A percentile compares a stretch with the other conserved stretches of the same genome.
phyloP scores from a whole-genome alignment of 2,113 vertebrate genomes.

The Uria aalge region DNA sequence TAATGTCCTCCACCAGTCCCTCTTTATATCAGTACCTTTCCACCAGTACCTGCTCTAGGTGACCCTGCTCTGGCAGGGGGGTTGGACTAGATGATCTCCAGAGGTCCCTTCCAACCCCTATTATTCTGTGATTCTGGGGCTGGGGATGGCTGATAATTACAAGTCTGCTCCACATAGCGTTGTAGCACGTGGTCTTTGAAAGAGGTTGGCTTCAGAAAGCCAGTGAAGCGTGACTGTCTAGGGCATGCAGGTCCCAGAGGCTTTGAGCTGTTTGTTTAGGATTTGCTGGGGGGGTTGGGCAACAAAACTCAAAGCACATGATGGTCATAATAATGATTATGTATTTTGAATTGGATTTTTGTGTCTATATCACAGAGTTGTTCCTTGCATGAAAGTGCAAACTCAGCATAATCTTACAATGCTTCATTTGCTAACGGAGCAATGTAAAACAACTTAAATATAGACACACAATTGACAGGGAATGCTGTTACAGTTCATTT shows the following conservation, averaged over 20 bases:
- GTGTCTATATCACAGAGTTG: not conserved
- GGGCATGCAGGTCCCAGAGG: not conserved
- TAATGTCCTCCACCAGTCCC: too few relatives aligned
- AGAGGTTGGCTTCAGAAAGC: not conserved
- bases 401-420: constrained; percentile 10
- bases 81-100: too few relatives aligned
- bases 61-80: too few relatives aligned
- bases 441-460: not conserved
- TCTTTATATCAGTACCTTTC: too few relatives aligned
- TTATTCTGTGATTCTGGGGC: not conserved
- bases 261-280: constrained; percentile 48
- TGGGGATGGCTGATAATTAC: constrained; percentile 20
- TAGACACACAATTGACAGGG: not conserved
- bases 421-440: constrained; percentile 39
- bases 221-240: not conserved
- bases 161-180: not conserved
- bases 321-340: constrained; percentile 4
- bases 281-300: not conserved
- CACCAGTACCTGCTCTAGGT: too few relatives aligned
- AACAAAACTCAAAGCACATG: not conserved
- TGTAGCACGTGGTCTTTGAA: not conserved
- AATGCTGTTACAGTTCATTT: constrained; percentile 6
- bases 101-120: too few relatives aligned
- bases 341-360: constrained; percentile 42
- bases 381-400: not conserved